These are phyloP conservation scores for Drosophila ustulata DNA, from an alignment of 2,888 invertebrate genomes.

Conservation along the genomic window DNA sequence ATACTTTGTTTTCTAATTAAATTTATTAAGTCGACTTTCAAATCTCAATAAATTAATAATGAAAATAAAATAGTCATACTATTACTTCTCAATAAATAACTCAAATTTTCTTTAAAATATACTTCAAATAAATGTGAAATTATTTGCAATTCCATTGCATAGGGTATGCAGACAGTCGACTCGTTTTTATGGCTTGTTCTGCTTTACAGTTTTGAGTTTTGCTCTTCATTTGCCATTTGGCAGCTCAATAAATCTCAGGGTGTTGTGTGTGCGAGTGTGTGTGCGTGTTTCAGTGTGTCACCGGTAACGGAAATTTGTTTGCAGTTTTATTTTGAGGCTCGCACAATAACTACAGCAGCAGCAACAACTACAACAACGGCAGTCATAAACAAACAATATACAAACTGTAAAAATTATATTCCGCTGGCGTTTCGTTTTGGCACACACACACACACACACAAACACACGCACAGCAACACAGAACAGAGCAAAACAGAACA, in stretches of 20 bases:
- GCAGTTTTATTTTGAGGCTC: conserved; percentile 61
- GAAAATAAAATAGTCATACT: background rate
- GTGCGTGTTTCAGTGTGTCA: conserved; percentile 35
- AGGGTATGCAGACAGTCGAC: conserved; percentile 18
- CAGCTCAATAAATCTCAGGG: conserved; percentile 38
- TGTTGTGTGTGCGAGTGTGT: conserved; percentile 15
- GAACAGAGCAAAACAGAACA: background rate
- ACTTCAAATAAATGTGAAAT: background rate
- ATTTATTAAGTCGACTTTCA: background rate
- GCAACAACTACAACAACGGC: conserved; percentile 30
- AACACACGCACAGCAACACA: background rate
- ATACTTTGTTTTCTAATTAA: background rate
- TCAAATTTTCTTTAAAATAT: background rate
- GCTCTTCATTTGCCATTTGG: conserved; percentile 40
- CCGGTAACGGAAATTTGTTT: conserved; percentile 65
- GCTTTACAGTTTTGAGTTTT: conserved; percentile 37
- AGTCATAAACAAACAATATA: conserved; percentile 45
- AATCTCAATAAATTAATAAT: background rate
- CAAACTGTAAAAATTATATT: conserved; percentile 56
- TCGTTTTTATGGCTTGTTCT: background rate
- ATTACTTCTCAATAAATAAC: background rate
- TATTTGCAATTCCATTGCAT: background rate
- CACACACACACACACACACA: conserved; percentile 7
- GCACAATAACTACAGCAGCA: conserved; percentile 35
- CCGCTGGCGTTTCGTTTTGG: conserved; percentile 41